A percentile compares a stretch with the other conserved stretches of the same genome.
Conservation (phyloP, 2,797 vertebrate species). For the Limosa lapponica region DNA sequence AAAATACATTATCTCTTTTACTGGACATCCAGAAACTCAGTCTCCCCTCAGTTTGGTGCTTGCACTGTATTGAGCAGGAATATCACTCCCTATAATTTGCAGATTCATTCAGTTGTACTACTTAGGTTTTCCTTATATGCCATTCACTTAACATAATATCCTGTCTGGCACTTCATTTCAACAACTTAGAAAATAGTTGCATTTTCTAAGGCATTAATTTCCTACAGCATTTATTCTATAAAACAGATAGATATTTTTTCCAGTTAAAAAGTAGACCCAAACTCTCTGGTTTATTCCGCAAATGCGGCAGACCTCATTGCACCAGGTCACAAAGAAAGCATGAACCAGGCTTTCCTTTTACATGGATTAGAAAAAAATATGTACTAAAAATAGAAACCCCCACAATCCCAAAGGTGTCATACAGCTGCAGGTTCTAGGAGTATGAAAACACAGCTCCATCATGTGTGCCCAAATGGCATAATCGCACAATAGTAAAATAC, state of each 20-base stretch:
- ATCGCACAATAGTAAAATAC: background rate
- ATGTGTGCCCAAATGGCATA: background rate
- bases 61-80: background rate
- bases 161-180: background rate
- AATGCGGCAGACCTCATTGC: background rate
- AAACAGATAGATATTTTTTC: background rate
- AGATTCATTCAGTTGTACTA: background rate
- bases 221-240: background rate
- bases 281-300: background rate
- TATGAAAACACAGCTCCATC: background rate
- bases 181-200: background rate
- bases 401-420: background rate
- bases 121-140: background rate
- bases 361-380: background rate
- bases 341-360: background rate
- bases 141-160: background rate
- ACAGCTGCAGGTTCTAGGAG: background rate
- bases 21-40: background rate
- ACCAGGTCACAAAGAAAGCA: background rate
- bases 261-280: background rate
- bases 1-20: background rate
- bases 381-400: background rate
- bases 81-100: background rate
- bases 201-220: background rate
- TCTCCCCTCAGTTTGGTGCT: background rate